Conservation (phyloP, 2,888 invertebrate genomes). For the Biston betularia region DNA sequence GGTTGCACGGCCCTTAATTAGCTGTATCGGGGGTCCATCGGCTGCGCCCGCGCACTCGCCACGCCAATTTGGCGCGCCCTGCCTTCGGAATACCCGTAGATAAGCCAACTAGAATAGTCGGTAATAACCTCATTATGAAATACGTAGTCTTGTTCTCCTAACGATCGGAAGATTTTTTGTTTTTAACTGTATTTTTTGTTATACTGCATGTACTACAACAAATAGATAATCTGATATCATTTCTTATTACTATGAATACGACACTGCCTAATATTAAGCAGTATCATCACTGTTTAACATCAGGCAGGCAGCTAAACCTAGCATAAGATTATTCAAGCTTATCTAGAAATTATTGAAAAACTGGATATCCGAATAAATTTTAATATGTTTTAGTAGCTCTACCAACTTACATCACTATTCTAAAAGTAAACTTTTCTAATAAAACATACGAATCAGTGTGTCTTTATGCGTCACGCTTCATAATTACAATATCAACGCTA, state of each 20-base stretch:
- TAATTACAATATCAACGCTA: slow-evolving; percentile 27
- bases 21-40: slow-evolving; percentile 80
- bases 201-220: neutral
- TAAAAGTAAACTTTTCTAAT: neutral
- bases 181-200: slow-evolving; percentile 28
- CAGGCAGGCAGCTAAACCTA: too few relatives aligned
- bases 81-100: slow-evolving; percentile 74
- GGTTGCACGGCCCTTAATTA: slow-evolving; percentile 83
- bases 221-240: neutral
- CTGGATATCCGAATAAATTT: too few relatives aligned
- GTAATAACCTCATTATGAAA: slow-evolving; percentile 86
- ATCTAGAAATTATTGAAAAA: too few relatives aligned
- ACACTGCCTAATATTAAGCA: too few relatives aligned
- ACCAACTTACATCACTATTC: neutral
- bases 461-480: slow-evolving; percentile 25
- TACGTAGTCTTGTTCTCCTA: slow-evolving; percentile 69
- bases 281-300: too few relatives aligned
- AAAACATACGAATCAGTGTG: neutral
- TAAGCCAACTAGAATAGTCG: slow-evolving; percentile 78
- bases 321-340: too few relatives aligned
- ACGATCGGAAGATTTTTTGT: slow-evolving; percentile 62
- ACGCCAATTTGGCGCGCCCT: slow-evolving; percentile 84
- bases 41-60: slow-evolving; percentile 78
- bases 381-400: too few relatives aligned
- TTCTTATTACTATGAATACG: too few relatives aligned